Conservation (phyloP, 30 jellyfish, hydroid and myxozoan genomes). For the Mastigias papua region DNA sequence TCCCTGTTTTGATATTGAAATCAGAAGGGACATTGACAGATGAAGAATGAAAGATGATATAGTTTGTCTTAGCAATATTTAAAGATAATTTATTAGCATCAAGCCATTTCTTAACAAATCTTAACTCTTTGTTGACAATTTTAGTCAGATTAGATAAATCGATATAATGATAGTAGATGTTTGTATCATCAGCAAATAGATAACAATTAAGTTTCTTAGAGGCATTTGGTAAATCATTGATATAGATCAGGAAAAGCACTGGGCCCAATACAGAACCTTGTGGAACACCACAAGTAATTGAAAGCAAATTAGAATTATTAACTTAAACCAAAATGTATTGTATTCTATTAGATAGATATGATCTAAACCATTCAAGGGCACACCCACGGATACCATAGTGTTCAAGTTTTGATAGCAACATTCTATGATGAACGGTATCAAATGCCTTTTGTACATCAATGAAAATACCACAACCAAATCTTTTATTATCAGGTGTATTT, state of each 20-base stretch:
- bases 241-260: slow-evolving; percentile 60
- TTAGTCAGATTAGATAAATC: slow-evolving; percentile 34
- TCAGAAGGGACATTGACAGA: slow-evolving; percentile 17
- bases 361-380: slow-evolving; percentile 50
- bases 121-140: slow-evolving; percentile 28
- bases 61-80: slow-evolving; percentile 40
- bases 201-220: slow-evolving; percentile 41
- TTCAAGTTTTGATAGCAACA: slow-evolving; percentile 35
- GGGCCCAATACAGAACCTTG: slow-evolving; percentile 60
- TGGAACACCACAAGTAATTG: slow-evolving; percentile 58
- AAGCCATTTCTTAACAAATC: slow-evolving; percentile 30
- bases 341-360: slow-evolving; percentile 32
- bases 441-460: slow-evolving; percentile 56
- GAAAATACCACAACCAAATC: slow-evolving; percentile 30
- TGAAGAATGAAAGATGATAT: slow-evolving; percentile 48
- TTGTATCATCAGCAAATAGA: slow-evolving; percentile 74
- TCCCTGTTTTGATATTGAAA: slow-evolving; percentile 29
- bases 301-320: background rate
- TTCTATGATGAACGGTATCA: slow-evolving; percentile 36
- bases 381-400: slow-evolving; percentile 61
- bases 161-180: slow-evolving; percentile 49
- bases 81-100: slow-evolving; percentile 33
- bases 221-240: slow-evolving; percentile 67
- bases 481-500: slow-evolving; percentile 54
- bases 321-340: slow-evolving; percentile 24